phyloP scores from a whole-genome alignment of 2,888 invertebrate genomes.

The Bembecia ichneumoniformis region DNA sequence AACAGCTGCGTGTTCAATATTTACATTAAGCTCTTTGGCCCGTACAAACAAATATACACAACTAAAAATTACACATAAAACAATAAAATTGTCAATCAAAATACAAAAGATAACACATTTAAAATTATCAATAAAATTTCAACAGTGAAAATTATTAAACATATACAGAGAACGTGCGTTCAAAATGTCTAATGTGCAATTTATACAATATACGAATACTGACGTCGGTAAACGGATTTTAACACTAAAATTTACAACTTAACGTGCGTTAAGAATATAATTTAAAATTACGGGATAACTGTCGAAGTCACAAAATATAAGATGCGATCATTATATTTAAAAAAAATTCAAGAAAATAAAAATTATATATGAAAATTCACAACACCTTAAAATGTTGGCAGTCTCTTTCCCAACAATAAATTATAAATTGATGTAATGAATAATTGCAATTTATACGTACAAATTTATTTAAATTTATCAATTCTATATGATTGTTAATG shows the following conservation, averaged over 20 bases:
- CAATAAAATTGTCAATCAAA: conserved; percentile 54
- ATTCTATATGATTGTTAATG: too few species aligned
- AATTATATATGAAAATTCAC: too few species aligned
- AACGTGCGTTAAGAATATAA: conserved; percentile 4
- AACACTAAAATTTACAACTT: conserved; percentile 36
- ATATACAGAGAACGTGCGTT: conserved; percentile 23
- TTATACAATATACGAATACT: conserved; percentile 37
- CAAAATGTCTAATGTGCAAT: conserved; percentile 18
- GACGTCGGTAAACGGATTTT: conserved; percentile 41
- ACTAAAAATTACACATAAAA: conserved; percentile 29
- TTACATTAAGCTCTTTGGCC: conserved; percentile 72
- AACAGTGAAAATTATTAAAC: conserved; percentile 39
- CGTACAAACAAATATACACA: conserved; percentile 57
- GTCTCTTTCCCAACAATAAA: too few species aligned
- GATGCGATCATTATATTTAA: not conserved
- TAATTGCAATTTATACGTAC: too few species aligned
- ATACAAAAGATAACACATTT: conserved; percentile 54
- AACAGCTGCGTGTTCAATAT: conserved; percentile 49
- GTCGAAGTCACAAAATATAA: not conserved
- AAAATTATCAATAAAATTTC: conserved; percentile 65
- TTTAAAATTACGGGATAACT: not conserved
- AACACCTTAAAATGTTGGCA: too few species aligned
- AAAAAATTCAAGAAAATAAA: not conserved
- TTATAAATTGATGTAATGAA: too few species aligned
- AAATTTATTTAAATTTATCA: too few species aligned